phyloP scores from a whole-genome alignment of 2,113 vertebrate genomes.

The Sigmodon hispidus region DNA sequence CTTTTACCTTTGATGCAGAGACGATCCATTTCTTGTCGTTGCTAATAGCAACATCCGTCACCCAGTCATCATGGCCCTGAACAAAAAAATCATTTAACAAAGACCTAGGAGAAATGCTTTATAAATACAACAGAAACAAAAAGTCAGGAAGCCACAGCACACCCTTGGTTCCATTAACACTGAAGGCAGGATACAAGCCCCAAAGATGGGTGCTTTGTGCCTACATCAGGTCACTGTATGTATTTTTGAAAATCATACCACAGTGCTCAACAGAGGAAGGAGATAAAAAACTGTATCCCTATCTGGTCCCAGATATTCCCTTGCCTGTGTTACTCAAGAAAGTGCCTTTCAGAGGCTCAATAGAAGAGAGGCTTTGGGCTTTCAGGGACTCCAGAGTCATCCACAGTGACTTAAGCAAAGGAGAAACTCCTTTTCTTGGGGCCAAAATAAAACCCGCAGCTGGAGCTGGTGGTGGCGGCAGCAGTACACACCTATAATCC shows the following conservation, averaged over 20 bases:
- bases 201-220: background rate
- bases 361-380: background rate
- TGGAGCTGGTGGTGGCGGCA: too few relatives aligned
- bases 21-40: constrained; percentile 85
- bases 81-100: constrained; percentile 51
- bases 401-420: background rate
- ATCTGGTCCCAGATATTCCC: background rate
- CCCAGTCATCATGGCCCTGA: constrained; percentile 90
- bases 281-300: background rate
- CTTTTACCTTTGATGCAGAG: constrained; percentile 89
- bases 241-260: background rate
- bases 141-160: background rate
- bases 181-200: background rate
- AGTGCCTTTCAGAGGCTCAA: background rate
- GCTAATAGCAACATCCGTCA: constrained; percentile 88
- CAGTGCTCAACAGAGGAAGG: background rate
- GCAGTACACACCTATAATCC: background rate
- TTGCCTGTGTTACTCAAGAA: background rate
- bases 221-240: background rate
- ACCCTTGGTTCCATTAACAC: background rate
- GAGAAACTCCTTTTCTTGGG: background rate
- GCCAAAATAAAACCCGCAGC: background rate
- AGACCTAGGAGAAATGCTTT: constrained; percentile 1
- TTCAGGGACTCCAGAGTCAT: background rate
- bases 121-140: background rate